Base-by-base conservation (phyloP, 1,140 invertebrate species). In the Drosophila littoralis region DNA sequence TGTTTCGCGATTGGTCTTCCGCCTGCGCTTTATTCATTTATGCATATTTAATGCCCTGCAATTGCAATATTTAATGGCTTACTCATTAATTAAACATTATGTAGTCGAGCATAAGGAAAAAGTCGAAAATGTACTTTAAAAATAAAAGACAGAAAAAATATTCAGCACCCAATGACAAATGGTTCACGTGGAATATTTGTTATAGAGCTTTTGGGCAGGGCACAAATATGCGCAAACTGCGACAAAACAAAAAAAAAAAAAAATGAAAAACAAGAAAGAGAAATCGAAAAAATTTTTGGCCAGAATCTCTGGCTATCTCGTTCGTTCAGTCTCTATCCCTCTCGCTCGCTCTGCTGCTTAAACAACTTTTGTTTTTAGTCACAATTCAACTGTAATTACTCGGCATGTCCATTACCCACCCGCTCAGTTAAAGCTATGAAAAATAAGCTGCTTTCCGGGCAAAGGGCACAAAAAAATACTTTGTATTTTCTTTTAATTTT, bases 381-480 rank as follows among this genome's bases (percentile, higher is more conserved):
- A 69, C 80, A 86, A 83, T 89, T 89, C 84, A 88, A 89, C 84
- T 77, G 83, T 88, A 88, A 88, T 88, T 88, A 88, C 84, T 89
- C 80, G 83, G 73, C 76, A 69, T 76, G 70, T 83, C 83, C 83
- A 78, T 81, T 75, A 77, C 55, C 63, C 60, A 35, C 38, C 54
- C 58, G 36, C 15, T n/a, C 46, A 61, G 50, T 42, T 63, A 12
- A 12, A 38, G 42, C 70, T 42, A 74, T 75, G 52, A 75, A 54
- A 77, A 71, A 86, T 85, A 85, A 85, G 81, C 81, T 78, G 71
- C 81, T 83, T 83, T 73, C 61, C 55, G 63, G 22, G 52, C 54
- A 57, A 69, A 60, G 42, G 60, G 48, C 13, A 35, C 46, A 35
- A 85, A 50, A 15, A 75, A 64, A 71, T 75, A 89, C 79, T 89